Conservation (phyloP, 2,797 vertebrate genomes). For the Danio albolineatus region DNA sequence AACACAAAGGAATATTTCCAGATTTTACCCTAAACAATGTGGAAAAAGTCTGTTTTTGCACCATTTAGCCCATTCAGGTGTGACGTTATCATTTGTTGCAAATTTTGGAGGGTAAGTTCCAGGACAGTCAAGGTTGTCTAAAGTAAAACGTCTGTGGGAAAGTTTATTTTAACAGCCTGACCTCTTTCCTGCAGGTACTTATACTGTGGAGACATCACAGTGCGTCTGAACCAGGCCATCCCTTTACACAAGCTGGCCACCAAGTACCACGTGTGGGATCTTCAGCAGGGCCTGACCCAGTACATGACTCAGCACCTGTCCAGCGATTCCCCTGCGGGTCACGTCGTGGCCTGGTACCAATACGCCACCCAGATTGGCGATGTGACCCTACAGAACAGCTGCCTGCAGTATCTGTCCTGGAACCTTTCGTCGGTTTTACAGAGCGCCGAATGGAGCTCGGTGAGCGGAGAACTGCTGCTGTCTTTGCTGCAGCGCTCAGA, state of each 20-base stretch:
- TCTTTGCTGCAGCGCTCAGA: conserved; percentile 92
- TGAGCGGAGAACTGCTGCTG: conserved; percentile 89
- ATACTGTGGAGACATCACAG: conserved; percentile 91
- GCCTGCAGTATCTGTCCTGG: conserved; percentile 96
- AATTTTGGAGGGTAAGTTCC: background rate
- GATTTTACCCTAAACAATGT: background rate
- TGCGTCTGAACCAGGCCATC: conserved; percentile 90
- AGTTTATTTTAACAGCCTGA: background rate
- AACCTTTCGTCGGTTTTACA: conserved; percentile 91
- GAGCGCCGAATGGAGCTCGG: conserved; percentile 88
- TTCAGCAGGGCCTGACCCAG: conserved; percentile 90
- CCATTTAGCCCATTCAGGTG: background rate
- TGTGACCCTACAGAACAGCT: conserved; percentile 85
- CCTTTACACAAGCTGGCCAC: conserved; percentile 91
- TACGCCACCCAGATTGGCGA: conserved; percentile 89
- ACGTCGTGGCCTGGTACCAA: conserved; percentile 95
- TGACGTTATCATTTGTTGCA: background rate
- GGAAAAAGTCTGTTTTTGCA: background rate
- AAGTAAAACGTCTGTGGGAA: background rate
- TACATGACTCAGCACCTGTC: conserved; percentile 93
- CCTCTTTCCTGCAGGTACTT: conserved; percentile 82
- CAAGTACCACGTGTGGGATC: conserved; percentile 87
- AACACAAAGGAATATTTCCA: too few species aligned
- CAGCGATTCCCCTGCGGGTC: conserved; percentile 88
- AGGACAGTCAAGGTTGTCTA: background rate